A percentile compares a stretch with the other conserved stretches of the same genome.
phyloP scores from a whole-genome alignment of 2,888 invertebrate species.

The Steromphala cineraria region DNA sequence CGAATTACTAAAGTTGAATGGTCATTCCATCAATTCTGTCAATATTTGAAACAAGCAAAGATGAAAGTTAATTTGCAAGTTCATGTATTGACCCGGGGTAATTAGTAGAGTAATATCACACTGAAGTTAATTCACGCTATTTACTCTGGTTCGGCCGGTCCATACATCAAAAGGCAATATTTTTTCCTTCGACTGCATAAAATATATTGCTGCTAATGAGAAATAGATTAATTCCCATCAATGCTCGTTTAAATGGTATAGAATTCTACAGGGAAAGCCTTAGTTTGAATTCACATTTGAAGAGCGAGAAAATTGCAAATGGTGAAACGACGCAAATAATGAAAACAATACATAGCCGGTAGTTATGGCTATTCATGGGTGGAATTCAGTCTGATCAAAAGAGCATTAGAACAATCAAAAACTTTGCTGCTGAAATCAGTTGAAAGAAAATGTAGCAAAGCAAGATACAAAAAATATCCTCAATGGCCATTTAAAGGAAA shows the following conservation, averaged over 20 bases:
- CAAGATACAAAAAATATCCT: not conserved
- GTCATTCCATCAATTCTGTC: constrained; percentile 3
- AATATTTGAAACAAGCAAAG: not conserved
- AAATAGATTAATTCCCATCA: not conserved
- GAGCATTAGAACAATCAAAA: not conserved
- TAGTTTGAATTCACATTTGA: not conserved
- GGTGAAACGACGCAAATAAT: not conserved
- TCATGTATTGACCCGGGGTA: not conserved
- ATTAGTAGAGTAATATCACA: not conserved
- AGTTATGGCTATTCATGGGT: not conserved
- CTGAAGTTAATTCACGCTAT: not conserved
- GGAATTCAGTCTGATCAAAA: not conserved
- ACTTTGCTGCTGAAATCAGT: not conserved
- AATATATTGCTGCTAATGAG: not conserved
- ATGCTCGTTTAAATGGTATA: not conserved
- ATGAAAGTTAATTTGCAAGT: constrained; percentile 6
- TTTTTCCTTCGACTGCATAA: not conserved
- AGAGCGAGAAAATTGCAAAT: not conserved
- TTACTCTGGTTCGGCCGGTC: not conserved
- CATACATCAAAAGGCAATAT: constrained; percentile 6
- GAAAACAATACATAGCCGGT: not conserved
- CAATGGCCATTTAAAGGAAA: not conserved
- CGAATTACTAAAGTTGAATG: not conserved
- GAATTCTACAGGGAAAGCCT: not conserved
- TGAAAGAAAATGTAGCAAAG: not conserved